phyloP scores from a whole-genome alignment of 2,888 invertebrate genomes.

The Crematogaster levior region DNA sequence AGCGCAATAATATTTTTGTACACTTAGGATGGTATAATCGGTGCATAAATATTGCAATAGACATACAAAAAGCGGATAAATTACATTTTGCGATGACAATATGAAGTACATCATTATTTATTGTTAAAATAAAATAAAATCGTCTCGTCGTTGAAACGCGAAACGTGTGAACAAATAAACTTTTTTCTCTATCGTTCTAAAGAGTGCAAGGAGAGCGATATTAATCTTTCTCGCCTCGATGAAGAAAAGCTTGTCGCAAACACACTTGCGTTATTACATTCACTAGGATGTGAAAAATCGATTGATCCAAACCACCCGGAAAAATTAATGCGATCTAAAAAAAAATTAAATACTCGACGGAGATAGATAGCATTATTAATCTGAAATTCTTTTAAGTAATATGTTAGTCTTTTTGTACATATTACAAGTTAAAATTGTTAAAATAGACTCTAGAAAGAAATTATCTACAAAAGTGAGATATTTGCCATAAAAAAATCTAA shows the following conservation, averaged over 20 bases:
- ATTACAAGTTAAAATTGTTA: not conserved
- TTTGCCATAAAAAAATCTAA: not conserved
- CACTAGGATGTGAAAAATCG: slow-evolving; percentile 17
- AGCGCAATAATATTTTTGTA: slow-evolving; percentile 31
- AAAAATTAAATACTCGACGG: not conserved
- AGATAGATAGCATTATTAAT: not conserved
- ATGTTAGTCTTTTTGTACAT: not conserved
- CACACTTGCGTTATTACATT: slow-evolving; percentile 22
- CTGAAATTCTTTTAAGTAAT: not conserved
- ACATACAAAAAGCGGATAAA: slow-evolving; percentile 21
- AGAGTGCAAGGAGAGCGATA: slow-evolving; percentile 1
- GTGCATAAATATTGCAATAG: slow-evolving; percentile 10
- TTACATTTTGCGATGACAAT: slow-evolving; percentile 6
- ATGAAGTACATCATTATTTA: slow-evolving; percentile 29
- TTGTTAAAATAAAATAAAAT: slow-evolving; percentile 36
- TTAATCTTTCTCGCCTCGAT: slow-evolving; percentile 24
- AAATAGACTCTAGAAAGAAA: no score
- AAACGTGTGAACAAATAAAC: slow-evolving; percentile 29
- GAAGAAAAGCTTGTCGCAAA: slow-evolving; percentile 31
- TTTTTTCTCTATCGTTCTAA: not conserved
- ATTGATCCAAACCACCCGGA: not conserved
- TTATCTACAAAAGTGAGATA: not conserved
- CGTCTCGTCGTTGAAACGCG: slow-evolving; percentile 1
- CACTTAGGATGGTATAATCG: not conserved
- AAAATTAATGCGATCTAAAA: not conserved